Percentiles rank a stretch among this genome's conserved stretches.
phyloP scores from a whole-genome alignment of 2,888 invertebrate genomes.

The Lingula anatina region DNA sequence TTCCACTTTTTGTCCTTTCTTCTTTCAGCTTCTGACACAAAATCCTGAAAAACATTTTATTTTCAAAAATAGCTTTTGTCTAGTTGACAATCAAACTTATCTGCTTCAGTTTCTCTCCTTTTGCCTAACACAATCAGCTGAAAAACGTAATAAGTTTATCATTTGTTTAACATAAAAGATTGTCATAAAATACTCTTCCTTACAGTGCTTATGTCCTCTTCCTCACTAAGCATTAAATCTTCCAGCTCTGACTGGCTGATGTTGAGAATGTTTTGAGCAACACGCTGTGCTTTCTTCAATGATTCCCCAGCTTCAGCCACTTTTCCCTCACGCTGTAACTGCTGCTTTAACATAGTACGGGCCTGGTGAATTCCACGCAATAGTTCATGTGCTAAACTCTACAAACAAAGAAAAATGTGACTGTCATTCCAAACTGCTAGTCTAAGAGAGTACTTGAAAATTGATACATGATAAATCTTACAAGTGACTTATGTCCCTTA shows the following conservation, averaged over 20 bases:
- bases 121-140: neutral
- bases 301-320: conserved; percentile 21
- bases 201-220: neutral
- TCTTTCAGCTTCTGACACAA: conserved; percentile 20
- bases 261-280: conserved; percentile 47
- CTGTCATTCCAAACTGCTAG: too few species aligned
- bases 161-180: neutral
- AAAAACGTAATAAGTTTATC: neutral
- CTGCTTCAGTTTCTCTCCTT: neutral
- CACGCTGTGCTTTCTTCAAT: conserved; percentile 33
- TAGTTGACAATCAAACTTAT: neutral
- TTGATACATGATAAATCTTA: too few species aligned
- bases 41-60: conserved; percentile 15
- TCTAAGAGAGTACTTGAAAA: too few species aligned
- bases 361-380: conserved; percentile 27
- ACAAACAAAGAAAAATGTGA: conserved; percentile 6
- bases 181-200: neutral
- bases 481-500: too few species aligned
- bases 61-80: neutral
- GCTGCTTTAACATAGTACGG: conserved; percentile 19
- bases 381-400: conserved; percentile 36
- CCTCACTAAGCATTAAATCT: conserved; percentile 42
- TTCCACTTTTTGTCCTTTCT: conserved; percentile 38
- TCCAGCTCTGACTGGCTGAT: conserved; percentile 46
- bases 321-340: conserved; percentile 8